Base-by-base conservation (phyloP, 1,140 invertebrate genomes). In the Neodiprion virginianus region DNA sequence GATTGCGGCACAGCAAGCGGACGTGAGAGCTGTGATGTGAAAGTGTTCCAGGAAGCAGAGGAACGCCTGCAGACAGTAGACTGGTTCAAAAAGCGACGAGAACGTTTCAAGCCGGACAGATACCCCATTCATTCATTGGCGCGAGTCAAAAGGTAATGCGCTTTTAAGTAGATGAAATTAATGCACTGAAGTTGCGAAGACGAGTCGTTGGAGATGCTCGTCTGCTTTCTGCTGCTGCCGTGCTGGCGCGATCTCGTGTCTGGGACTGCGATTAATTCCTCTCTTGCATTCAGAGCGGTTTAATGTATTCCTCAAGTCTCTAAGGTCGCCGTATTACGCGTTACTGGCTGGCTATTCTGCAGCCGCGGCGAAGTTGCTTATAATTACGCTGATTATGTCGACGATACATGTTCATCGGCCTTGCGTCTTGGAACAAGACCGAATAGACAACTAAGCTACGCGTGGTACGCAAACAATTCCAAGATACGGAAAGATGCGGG, bases 81-180 rank as follows among this genome's bases (percentile, higher is more conserved):
- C n/a, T 61, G 53, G n/a, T 17, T 61, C 53, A 61, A 61, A 61
- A 61, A 61, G 53, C 53, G 53, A 61, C 11, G 53, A 14, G 53
- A 61, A 61, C 53, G 53, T 61, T 61, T 17, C 53, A 17, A 8
- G 53, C 11, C 53, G n/a, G 11, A 61, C 53, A 61, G 5, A 61
- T 8, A 61, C 53, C 7, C 53, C n/a, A 61, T 61, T 61, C n/a
- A 61, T 61, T 61, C 53, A 61, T 61, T 61, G 53, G n/a, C 53
- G 53, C 53, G 53, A 61, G 53, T 61, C 53, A 61, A 61, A 61
- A 61, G 53, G 53, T 61, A 61, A 61, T 61, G 53, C n/a, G 53
- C 53, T 61, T 61, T 61, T 61, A 61, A 61, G 53, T 61, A 61
- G 53, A 61, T 61, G 53, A 61, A 61, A 61, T 61, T 61, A 61